phyloP scores from a whole-genome alignment of 2,888 invertebrate genomes.

The Drosophila robusta region DNA sequence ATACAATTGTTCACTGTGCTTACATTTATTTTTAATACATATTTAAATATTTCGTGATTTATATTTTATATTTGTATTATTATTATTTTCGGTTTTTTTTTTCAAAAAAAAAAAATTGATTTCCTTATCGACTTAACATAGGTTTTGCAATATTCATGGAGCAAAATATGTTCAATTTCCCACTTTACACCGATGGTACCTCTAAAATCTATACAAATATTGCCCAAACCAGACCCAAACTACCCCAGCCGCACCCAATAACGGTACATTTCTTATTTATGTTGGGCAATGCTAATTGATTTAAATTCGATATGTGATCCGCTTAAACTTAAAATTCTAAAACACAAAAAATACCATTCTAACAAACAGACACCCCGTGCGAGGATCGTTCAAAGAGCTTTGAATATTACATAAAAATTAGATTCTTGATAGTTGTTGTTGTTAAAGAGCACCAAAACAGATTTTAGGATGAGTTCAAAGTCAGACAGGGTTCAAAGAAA shows the following conservation, averaged over 20 bases:
- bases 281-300: constrained; percentile 72
- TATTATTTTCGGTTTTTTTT: constrained; percentile 10
- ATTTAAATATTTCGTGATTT: constrained; percentile 48
- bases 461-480: too few species aligned
- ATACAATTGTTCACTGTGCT: constrained; percentile 52
- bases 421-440: background rate
- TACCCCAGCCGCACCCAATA: constrained; percentile 6
- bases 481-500: too few species aligned
- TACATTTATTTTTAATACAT: constrained; percentile 74
- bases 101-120: constrained; percentile 47
- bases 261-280: constrained; percentile 18
- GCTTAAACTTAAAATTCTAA: constrained; percentile 52
- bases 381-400: constrained; percentile 21
- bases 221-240: constrained; percentile 23
- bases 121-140: constrained; percentile 41
- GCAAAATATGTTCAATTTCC: constrained; percentile 48
- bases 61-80: constrained; percentile 10
- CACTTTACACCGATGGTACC: constrained; percentile 44
- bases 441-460: background rate
- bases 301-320: constrained; percentile 84
- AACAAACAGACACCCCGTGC: constrained; percentile 21
- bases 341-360: constrained; percentile 22
- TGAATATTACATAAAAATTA: too few species aligned
- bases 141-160: constrained; percentile 38
- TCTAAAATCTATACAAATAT: constrained; percentile 37